These are phyloP conservation scores for Eurypyga helias DNA, from an alignment of 2,113 vertebrate species.

Conservation along the genomic window DNA sequence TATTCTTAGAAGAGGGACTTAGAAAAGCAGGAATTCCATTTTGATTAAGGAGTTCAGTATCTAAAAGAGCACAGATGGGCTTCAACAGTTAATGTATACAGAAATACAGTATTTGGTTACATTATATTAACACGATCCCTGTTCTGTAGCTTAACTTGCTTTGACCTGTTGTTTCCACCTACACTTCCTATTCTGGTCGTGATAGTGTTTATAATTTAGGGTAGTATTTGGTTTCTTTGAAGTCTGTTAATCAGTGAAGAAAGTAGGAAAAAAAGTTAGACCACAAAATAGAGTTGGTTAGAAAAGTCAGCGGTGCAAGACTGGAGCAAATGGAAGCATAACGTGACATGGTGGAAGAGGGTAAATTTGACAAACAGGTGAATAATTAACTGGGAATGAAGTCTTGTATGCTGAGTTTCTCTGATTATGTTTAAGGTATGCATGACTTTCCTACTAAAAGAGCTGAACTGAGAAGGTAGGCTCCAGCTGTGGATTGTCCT, in stretches of 20 bases:
- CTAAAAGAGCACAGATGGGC: not conserved
- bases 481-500: not conserved
- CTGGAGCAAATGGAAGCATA: not conserved
- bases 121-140: not conserved
- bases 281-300: not conserved
- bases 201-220: not conserved
- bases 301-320: not conserved
- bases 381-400: not conserved
- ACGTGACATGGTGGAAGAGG: rapidly evolving
- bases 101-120: not conserved
- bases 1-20: not conserved
- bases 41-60: not conserved
- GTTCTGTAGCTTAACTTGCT: not conserved
- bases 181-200: not conserved
- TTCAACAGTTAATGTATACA: not conserved
- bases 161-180: not conserved
- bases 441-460: not conserved
- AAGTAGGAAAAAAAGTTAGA: not conserved
- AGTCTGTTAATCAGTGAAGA: not conserved
- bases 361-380: not conserved
- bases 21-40: not conserved
- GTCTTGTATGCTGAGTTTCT: not conserved
- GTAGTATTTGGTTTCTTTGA: not conserved
- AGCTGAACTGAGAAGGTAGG: not conserved
- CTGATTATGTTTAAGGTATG: not conserved